Conservation (phyloP, 1,140 invertebrate genomes). For the Littorina saxatilis region DNA sequence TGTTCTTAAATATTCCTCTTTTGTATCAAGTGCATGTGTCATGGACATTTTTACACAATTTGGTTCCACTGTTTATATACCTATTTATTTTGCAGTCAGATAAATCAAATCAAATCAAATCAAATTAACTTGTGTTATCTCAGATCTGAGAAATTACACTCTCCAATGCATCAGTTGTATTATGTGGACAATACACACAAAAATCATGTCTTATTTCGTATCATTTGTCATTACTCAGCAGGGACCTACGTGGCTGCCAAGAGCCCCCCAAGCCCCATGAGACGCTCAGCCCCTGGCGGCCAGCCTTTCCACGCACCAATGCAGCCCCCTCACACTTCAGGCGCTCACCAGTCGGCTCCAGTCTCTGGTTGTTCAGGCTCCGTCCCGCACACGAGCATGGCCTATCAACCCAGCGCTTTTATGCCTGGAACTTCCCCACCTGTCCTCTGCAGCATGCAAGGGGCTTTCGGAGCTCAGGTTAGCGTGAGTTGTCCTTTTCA, state of each 20-base stretch:
- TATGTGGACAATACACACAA: too few relatives aligned
- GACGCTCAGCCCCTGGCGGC: conserved; percentile 84
- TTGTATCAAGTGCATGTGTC: too few relatives aligned
- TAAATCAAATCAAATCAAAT: too few relatives aligned
- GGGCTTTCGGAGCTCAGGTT: not conserved
- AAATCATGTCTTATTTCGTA: too few relatives aligned
- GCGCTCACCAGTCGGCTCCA: conserved; percentile 38
- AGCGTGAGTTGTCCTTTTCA: too few relatives aligned
- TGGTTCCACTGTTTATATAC: too few relatives aligned
- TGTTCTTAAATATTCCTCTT: too few relatives aligned
- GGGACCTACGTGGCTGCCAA: conserved; percentile 52
- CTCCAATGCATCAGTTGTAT: not conserved
- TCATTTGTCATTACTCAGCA: too few relatives aligned
- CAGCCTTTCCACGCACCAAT: conserved; percentile 74
- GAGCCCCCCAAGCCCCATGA: conserved; percentile 81
- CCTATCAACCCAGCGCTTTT: conserved; percentile 76
- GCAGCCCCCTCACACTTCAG: conserved; percentile 50
- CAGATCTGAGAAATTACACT: not conserved
- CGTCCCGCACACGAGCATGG: conserved; percentile 47
- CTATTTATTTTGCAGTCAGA: too few relatives aligned
- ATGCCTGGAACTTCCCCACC: conserved; percentile 66
- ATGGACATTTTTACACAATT: too few relatives aligned
- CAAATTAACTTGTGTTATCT: too few relatives aligned
- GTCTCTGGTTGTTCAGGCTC: not conserved
- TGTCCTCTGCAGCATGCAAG: conserved; percentile 40